Evolutionary conservation across 2,888 invertebrate species (phyloP).

Genomic region (Drosophila ustulata): DNA sequence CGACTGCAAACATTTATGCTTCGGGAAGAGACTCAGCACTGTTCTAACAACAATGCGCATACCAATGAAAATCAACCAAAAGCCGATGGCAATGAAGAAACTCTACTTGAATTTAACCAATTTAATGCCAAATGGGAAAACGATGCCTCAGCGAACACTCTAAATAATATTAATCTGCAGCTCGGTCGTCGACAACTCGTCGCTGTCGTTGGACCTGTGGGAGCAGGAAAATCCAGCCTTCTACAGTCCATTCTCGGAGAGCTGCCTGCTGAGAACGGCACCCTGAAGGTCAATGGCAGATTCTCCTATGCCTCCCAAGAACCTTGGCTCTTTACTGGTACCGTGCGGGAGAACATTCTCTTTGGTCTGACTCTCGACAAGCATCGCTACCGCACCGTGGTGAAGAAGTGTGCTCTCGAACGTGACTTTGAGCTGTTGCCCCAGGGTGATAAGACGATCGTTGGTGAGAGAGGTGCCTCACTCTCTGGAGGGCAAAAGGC

Average conservation of each 20-base stretch:
- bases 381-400: conserved; percentile 87
- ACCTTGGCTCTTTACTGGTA: conserved; percentile 92
- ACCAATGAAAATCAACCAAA: neutral
- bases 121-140: conserved; percentile 89
- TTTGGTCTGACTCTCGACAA: conserved; percentile 87
- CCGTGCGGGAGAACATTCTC: conserved; percentile 87
- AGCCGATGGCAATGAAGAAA: neutral
- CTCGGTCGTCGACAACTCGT: conserved; percentile 87
- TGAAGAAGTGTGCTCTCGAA: conserved; percentile 85
- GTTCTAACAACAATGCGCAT: neutral
- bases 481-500: conserved; percentile 95
- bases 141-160: conserved; percentile 87
- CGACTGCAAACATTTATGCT: conserved; percentile 87
- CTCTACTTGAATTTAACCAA: conserved; percentile 86
- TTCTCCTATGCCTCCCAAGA: conserved; percentile 92
- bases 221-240: conserved; percentile 87
- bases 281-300: conserved; percentile 87
- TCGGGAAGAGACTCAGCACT: conserved; percentile 85
- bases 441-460: conserved; percentile 87
- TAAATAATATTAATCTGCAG: conserved; percentile 88
- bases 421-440: conserved; percentile 87
- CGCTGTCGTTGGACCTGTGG: conserved; percentile 90
- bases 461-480: conserved; percentile 93
- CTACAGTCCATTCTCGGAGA: conserved; percentile 86
- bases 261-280: conserved; percentile 85